phyloP scores from a whole-genome alignment of 2,888 invertebrate genomes.

The Ormyrus thymus region DNA sequence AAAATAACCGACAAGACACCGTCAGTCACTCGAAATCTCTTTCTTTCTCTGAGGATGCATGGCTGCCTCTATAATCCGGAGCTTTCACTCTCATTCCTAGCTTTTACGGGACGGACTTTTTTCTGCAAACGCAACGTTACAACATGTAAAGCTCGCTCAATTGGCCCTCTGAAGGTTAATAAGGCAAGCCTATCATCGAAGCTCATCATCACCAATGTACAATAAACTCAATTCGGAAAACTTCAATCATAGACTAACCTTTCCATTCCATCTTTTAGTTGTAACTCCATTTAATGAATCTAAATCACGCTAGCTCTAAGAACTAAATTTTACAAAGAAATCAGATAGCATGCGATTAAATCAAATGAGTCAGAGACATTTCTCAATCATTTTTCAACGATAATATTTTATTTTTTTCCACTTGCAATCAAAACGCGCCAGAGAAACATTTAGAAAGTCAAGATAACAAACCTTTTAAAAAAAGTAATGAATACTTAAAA shows the following conservation, averaged over 20 bases:
- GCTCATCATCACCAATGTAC: background rate
- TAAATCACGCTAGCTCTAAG: constrained; percentile 27
- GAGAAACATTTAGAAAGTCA: constrained; percentile 35
- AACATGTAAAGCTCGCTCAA: constrained; percentile 22
- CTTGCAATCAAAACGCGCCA: background rate
- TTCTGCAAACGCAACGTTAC: constrained; percentile 47
- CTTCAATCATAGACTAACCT: constrained; percentile 47
- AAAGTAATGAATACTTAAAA: constrained; percentile 1
- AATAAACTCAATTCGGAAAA: background rate
- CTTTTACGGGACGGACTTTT: background rate
- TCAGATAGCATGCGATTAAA: constrained; percentile 21
- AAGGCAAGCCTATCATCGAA: constrained; percentile 42
- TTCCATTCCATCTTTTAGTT: constrained; percentile 19
- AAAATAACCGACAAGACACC: constrained; percentile 30
- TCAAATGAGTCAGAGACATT: constrained; percentile 23
- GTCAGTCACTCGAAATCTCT: background rate
- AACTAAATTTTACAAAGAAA: background rate
- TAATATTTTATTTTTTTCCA: background rate
- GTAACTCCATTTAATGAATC: constrained; percentile 28
- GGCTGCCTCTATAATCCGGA: background rate
- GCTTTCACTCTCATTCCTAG: background rate
- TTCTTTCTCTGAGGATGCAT: background rate
- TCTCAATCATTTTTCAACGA: constrained; percentile 16
- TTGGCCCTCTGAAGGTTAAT: constrained; percentile 3
- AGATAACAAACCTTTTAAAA: constrained; percentile 20